Base-by-base conservation (phyloP, 2,113 vertebrate genomes). In the Chitala chitala region DNA sequence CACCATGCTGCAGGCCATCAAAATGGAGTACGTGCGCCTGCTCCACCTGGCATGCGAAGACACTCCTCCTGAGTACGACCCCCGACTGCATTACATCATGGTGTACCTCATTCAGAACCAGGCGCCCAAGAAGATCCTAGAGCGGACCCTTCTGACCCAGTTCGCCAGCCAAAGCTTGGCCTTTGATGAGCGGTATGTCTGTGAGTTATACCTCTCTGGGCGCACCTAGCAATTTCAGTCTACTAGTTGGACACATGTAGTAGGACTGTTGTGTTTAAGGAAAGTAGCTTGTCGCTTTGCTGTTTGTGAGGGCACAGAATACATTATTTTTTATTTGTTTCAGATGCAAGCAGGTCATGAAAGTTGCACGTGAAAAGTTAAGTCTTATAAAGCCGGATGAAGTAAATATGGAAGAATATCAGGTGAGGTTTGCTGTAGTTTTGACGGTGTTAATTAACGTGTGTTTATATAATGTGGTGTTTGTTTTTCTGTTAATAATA, bases 101-200 rank as follows among this genome's bases (percentile, higher is more conserved):
- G 93, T 99, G 54, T 99, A 97, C 87, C 94, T 99, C 81, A 94
- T 99, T 80, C 96, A 96, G 75, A 98, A 98, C 82, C 92, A 98
- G 80, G 94, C 95, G 0, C 95, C 96, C 69, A 98, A 95, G 89
- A 98, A 94, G 87, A 97, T 99, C 82, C 91, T 98, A 83, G 97
- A 99, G 86, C 93, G 94, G 80, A 97, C 95, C 1, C 86, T 98
- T 75, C 88, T 98, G 80, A 94, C 94, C 66, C 96, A 98, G 84
- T 98, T 99, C 79, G 94, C 92, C 10, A 94, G 96, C 87, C 91
- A 94, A 78, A 98, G 96, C 89, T 89, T 98, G 78, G 94, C 93
- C 79, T 96, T 96, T 80, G 96, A 98, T 82, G 95, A 99, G 84
- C 91, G 96, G 96, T 98, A 90, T 70, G 73, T 5, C 26, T 24